phyloP scores from a whole-genome alignment of 2,888 invertebrate genomes.

The Autographa pulchrina region DNA sequence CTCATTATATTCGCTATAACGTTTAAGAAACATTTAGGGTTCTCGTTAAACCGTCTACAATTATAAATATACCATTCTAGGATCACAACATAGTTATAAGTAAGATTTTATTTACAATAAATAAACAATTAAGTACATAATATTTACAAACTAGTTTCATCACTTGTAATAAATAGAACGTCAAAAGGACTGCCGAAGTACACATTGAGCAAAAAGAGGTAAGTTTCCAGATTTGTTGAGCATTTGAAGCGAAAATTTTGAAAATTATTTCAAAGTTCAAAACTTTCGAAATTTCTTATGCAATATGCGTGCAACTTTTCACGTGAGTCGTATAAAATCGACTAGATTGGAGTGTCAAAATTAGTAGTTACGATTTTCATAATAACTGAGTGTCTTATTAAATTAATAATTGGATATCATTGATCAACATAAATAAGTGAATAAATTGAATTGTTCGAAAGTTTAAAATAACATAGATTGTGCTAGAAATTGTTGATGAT shows the following conservation, averaged over 20 bases:
- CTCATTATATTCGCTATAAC: constrained; percentile 80
- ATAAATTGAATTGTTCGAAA: no score
- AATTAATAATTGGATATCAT: background rate
- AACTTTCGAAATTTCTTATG: background rate
- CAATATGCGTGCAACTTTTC: background rate
- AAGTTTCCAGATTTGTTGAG: constrained; percentile 10
- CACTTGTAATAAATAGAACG: constrained; percentile 66
- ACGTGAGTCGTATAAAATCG: background rate
- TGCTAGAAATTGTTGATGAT: no score
- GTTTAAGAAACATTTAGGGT: constrained; percentile 78
- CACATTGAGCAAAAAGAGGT: constrained; percentile 40
- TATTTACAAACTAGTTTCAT: constrained; percentile 81
- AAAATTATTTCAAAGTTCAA: background rate
- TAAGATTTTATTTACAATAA: constrained; percentile 82
- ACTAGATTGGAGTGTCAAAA: background rate
- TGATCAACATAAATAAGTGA: no score
- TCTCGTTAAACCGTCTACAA: constrained; percentile 66
- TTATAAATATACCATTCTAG: constrained; percentile 77
- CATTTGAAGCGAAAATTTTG: background rate
- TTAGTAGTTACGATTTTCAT: background rate
- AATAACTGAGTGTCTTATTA: background rate
- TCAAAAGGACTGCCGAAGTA: constrained; percentile 29
- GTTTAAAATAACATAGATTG: no score
- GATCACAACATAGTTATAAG: constrained; percentile 82
- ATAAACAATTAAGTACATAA: constrained; percentile 73